Evolutionary conservation across 2,113 vertebrate species (phyloP).

Genomic region (Microcebus ravelobensis): DNA sequence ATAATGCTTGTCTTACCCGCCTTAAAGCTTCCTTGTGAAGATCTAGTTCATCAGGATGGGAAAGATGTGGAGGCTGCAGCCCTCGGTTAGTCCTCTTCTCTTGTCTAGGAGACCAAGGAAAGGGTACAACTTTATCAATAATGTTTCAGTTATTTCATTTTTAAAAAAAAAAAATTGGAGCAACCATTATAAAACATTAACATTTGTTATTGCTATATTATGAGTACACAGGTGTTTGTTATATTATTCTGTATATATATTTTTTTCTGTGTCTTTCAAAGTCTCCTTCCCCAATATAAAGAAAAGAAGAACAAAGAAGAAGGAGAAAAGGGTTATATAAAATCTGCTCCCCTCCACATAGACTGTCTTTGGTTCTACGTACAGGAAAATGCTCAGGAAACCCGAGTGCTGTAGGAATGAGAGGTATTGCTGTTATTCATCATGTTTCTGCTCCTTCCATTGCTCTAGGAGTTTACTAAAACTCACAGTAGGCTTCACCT

Average conservation of each 20-base stretch:
- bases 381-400: background rate
- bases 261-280: background rate
- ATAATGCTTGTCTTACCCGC: background rate
- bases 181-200: background rate
- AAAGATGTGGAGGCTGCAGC: background rate
- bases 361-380: background rate
- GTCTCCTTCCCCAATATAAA: background rate
- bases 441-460: background rate
- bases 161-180: background rate
- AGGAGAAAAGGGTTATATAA: background rate
- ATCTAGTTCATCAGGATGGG: background rate
- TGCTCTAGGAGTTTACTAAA: background rate
- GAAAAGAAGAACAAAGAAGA: background rate
- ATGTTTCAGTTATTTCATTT: background rate
- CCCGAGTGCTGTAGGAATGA: background rate
- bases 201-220: background rate
- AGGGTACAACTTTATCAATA: background rate
- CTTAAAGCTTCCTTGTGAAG: background rate
- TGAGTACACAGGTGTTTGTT: background rate
- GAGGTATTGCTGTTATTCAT: background rate
- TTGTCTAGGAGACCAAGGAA: constrained; percentile 14
- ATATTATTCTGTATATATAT: background rate
- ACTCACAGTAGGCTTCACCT: background rate
- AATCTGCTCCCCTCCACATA: background rate
- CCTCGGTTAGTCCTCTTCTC: background rate